Evolutionary conservation across 2,888 invertebrate species (phyloP), one percentile per base, ranked within the genome.

Genomic region (Sphaerophoria taeniata): DNA sequence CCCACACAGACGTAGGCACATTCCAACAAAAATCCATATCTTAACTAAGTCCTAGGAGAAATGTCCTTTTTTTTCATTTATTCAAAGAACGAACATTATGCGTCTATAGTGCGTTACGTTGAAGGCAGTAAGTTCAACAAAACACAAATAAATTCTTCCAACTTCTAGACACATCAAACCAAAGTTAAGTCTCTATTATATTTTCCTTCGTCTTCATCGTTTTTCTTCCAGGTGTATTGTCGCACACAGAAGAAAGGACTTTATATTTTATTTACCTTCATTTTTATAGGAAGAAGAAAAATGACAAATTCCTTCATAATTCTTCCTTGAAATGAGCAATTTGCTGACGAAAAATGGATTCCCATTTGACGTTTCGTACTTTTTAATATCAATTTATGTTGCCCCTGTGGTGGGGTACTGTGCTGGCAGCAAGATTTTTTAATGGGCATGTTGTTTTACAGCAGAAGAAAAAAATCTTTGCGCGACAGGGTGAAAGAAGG

Each of bases 261-360:
- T 24, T 16, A 53, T 73, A 33, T 53, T 24, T 14, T 55, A 72
- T 49, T 73, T 55, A 47, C 73, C 60, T 51, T 49, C 34, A 45
- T 71, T 61, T 34, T 56, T 60, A 56, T 43, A 12, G 4, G 6
- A 33, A 34, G 47, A 63, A 45, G 45, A 61, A 49, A 76, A 77
- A 81, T 85, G 85, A 85, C 77, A 85, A 85, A 85, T 85, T 85
- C 81, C 76, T 85, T 85, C 85, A 85, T 85, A 85, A 85, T 85
- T 85, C 81, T 85, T 81, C 77, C 73, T 70, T 60, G 85, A 77
- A 81, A 85, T 81, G 77, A 85, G 85, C 85, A 85, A 85, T 85
- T 85, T 85, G 85, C 76, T 72, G 73, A 73, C 85, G 76, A 81
- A 81, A 85, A 85, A 85, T 85, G 85, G 67, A 85, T 85, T 85